Evolutionary conservation across 2,113 vertebrate species (phyloP).

Genomic region (Kryptolebias marmoratus): DNA sequence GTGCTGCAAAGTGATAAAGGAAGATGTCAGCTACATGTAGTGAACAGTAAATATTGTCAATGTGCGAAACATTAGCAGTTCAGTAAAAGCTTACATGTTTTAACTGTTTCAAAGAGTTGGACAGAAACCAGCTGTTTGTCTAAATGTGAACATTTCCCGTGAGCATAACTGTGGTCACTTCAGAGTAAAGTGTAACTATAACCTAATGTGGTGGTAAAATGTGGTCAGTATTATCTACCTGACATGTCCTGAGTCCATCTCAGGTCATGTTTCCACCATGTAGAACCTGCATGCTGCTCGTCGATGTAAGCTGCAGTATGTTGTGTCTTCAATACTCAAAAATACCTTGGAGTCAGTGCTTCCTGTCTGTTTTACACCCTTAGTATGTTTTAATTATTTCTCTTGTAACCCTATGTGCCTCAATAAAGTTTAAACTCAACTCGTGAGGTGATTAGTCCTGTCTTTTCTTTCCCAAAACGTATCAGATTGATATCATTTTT

Average conservation of each 20-base stretch:
- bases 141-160: conserved; percentile 14
- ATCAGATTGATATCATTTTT: too few species aligned
- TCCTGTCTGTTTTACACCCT: conserved; percentile 19
- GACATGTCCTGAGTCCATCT: too few species aligned
- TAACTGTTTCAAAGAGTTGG: neutral
- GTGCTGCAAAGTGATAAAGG: too few species aligned
- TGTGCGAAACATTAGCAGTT: neutral
- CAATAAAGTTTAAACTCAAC: conserved; percentile 59
- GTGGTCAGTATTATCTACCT: conserved; percentile 5
- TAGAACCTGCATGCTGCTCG: conserved; percentile 44
- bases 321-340: neutral
- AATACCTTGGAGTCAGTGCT: conserved; percentile 10
- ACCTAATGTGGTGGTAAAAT: neutral
- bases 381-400: conserved; percentile 32
- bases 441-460: too few species aligned
- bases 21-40: neutral
- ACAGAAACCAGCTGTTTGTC: conserved; percentile 13
- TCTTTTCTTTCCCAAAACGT: neutral
- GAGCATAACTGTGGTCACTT: neutral
- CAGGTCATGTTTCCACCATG: too few species aligned
- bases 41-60: neutral
- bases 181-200: conserved; percentile 7
- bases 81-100: neutral
- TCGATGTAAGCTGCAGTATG: conserved; percentile 22
- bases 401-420: conserved; percentile 41